Base-by-base conservation (phyloP, 2,797 vertebrate species). In the Phataginus tricuspis region DNA sequence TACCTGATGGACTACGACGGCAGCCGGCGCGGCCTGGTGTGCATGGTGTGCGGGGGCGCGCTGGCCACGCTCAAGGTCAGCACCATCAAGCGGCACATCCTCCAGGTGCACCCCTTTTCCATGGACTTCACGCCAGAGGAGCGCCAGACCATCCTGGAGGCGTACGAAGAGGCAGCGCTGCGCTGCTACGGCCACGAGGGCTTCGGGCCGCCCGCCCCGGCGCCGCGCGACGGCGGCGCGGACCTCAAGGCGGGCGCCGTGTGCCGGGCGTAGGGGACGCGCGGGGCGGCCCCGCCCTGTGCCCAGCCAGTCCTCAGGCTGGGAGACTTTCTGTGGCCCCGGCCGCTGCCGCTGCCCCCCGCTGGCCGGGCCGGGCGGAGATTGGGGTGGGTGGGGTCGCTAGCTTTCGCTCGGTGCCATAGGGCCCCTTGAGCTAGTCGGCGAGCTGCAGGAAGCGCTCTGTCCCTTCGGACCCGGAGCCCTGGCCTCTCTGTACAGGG, bases 1-100 rank as follows among this genome's bases (percentile, higher is more conserved):
- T 99, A 99, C 98, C 98, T 99, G 98, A 99, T 99, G 99, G 99
- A 99, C 86, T 99, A 99, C 49, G 99, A 99, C 98, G 99, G 99
- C 94, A 98, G 98, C 94, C 98, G 99, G 61, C 99, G 98, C 19
- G 99, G 99, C 37, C 98, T 99, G 31, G 99, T 98, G 98, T 99
- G 99, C 98, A 99, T 99, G 99, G 99, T 99, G 96, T 99, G 99
- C 93, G 99, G 99, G 95, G 99, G 99, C 96, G 97, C 99, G 53
- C 98, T 99, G 95, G 98, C 98, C 8, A 98, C 99, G 74, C 99
- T 99, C 94, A 99, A 99, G 98, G 99, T 99, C 84, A 99, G 99
- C 98, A 99, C 99, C 98, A 99, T 99, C 98, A 98, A 99, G 86
- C 98, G 98, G 68, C 99, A 99, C 99, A 99, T 99, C 96, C 99